These are phyloP conservation scores for Panagrolaimus sp. DNA, from an alignment of 1,140 invertebrate genomes.

Conservation along the genomic window DNA sequence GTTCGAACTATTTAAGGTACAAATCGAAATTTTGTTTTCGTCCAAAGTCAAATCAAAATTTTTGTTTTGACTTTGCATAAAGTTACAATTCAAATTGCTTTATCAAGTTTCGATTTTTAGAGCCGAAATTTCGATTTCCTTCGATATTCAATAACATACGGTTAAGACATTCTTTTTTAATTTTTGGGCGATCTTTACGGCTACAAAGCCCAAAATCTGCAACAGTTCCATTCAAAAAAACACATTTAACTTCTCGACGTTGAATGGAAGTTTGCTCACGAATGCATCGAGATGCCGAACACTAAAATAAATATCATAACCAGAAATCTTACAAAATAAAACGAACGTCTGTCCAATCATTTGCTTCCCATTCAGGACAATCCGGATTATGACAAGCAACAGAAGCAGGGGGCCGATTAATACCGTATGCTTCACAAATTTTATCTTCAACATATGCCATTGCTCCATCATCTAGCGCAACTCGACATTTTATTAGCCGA, in stretches of 20 bases:
- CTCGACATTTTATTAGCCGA: constrained; percentile 1
- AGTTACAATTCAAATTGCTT: too few relatives aligned
- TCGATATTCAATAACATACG: constrained; percentile 23
- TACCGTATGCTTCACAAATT: constrained; percentile 50
- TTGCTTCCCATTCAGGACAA: constrained; percentile 50
- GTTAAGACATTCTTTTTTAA: constrained; percentile 48
- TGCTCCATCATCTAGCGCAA: neutral
- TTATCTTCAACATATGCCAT: constrained; percentile 41
- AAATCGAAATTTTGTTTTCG: too few relatives aligned
- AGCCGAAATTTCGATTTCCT: too few relatives aligned
- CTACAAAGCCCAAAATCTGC: constrained; percentile 44
- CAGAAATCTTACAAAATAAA: too few relatives aligned
- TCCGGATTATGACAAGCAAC: constrained; percentile 36
- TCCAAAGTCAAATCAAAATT: neutral
- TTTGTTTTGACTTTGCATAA: too few relatives aligned
- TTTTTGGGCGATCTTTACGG: constrained; percentile 46
- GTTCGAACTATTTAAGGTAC: neutral
- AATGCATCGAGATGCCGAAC: constrained; percentile 34
- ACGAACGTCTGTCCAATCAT: constrained; percentile 37
- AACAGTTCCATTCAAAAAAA: constrained; percentile 46
- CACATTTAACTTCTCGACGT: constrained; percentile 41
- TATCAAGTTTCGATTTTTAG: too few relatives aligned
- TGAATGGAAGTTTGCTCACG: constrained; percentile 31
- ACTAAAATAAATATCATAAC: constrained; percentile 5
- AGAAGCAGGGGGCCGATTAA: constrained; percentile 36